Base-by-base conservation (phyloP, 2,113 vertebrate genomes). In the Scatophagus argus region DNA sequence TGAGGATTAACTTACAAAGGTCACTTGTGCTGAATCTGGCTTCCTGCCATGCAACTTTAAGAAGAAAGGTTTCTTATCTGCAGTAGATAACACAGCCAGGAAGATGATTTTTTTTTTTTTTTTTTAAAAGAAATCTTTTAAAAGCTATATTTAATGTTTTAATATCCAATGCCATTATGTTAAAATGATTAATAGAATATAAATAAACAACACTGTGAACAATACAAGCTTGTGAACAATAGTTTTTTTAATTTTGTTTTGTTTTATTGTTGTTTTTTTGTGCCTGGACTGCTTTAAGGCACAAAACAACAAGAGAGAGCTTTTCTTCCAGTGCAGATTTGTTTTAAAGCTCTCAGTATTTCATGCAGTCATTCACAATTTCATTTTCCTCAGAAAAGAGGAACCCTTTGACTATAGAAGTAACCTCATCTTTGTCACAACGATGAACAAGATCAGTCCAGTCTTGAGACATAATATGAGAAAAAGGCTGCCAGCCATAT, bases 21-120 rank as follows among this genome's bases (percentile, higher is more conserved):
- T 87, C 58, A 70, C 74, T 62, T 80, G 71, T 49, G 63, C 68
- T 21, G 79, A 49, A 34, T 74, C 59, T 85, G 68, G 76, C 61
- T 72, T 79, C 52, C 73, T 81, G 73, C 74, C 56, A 82, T 72
- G 44, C 2, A 6, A 32, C 54, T 67, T 11, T 43, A 12, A 73
- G 52, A 69, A 51, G 51, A 81, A 86, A 75, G 13, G 36, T 13
- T 67, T 39, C 74, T 69, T 78, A 75, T 84, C 64, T 64, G 51
- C 41, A 70, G 39, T 1, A 44, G 27, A 76, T 52, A 43, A 17
- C 44, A 54, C 58, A 61, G 17, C 41, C 46, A 71, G 76, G 69
- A 44, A 55, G 10, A 31, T 36, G 27, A 47, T 10, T 27, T 51
- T 56, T n/a, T n/a, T n/a, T n/a, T n/a, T n/a, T n/a, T n/a, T n/a